These are phyloP conservation scores for Hirtodrosophila cameraria DNA, from an alignment of 2,888 invertebrate genomes.

Conservation along the genomic window DNA sequence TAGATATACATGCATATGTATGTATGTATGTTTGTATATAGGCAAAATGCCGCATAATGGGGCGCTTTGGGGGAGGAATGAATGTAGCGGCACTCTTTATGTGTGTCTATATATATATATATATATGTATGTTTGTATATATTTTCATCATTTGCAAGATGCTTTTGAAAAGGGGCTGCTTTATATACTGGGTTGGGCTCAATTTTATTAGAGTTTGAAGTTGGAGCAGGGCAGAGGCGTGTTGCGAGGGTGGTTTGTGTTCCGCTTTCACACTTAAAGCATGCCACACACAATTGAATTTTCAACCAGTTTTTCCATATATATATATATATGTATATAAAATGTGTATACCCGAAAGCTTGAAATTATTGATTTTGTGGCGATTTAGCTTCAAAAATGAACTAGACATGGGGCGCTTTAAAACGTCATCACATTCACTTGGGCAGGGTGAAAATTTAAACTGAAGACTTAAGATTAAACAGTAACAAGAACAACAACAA, in stretches of 20 bases:
- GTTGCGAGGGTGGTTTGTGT: conserved; percentile 69
- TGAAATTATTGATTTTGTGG: conserved; percentile 74
- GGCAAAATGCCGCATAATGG: conserved; percentile 65
- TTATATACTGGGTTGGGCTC: conserved; percentile 15
- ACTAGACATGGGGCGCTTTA: conserved; percentile 41
- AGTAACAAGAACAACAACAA: conserved; percentile 23
- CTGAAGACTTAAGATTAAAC: conserved; percentile 5
- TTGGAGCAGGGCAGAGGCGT: conserved; percentile 35
- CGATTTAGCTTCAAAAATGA: conserved; percentile 48
- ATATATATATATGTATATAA: no score
- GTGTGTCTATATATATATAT: conserved; percentile 4
- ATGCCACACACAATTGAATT: conserved; percentile 52
- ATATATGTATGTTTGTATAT: conserved; percentile 5
- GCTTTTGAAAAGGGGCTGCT: conserved; percentile 43
- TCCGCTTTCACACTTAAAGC: conserved; percentile 69
- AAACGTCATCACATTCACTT: conserved; percentile 60
- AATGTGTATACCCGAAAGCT: conserved; percentile 64
- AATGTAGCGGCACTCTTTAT: conserved; percentile 60
- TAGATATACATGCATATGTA: conserved; percentile 21
- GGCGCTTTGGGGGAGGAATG: conserved; percentile 68
- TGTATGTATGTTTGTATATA: conserved; percentile 7
- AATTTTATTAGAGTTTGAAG: conserved; percentile 30
- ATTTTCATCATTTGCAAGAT: conserved; percentile 51
- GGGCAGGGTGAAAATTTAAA: conserved; percentile 46
- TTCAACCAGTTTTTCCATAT: conserved; percentile 51